These are phyloP conservation scores for Microtus ochrogaster DNA, from an alignment of 2,113 vertebrate genomes.

Conservation along the genomic window DNA sequence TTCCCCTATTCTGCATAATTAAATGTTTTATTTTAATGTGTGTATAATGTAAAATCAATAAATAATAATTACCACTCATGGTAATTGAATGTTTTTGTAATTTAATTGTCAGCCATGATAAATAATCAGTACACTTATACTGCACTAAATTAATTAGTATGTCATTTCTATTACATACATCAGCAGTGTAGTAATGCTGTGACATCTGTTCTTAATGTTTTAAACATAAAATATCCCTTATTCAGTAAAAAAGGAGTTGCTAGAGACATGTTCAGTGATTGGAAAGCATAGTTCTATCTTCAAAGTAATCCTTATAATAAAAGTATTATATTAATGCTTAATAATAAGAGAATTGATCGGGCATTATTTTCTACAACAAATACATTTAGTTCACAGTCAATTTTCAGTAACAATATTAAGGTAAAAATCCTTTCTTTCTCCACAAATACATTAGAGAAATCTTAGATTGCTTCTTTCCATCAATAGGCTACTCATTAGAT, in stretches of 20 bases:
- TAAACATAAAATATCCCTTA: constrained; percentile 86
- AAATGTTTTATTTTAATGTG: constrained; percentile 89
- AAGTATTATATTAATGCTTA: neutral
- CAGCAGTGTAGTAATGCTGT: constrained; percentile 89
- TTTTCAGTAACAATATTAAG: constrained; percentile 13
- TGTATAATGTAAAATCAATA: constrained; percentile 91
- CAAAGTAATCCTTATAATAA: constrained; percentile 45
- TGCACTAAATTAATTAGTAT: constrained; percentile 92
- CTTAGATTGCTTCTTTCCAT: constrained; percentile 31
- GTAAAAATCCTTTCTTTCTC: constrained; percentile 22
- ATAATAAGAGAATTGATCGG: constrained; percentile 63
- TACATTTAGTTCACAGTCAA: constrained; percentile 66
- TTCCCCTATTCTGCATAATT: constrained; percentile 86
- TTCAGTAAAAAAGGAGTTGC: constrained; percentile 86
- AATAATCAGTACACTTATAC: constrained; percentile 91
- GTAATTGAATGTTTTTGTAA: constrained; percentile 92
- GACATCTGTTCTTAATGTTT: constrained; percentile 88
- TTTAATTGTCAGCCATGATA: constrained; percentile 92
- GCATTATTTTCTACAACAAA: constrained; percentile 65
- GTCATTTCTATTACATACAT: constrained; percentile 89
- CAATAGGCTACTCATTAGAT: neutral
- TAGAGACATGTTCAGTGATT: constrained; percentile 81
- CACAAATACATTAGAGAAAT: constrained; percentile 35
- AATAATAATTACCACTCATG: constrained; percentile 92
- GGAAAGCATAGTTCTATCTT: constrained; percentile 75